Conservation (phyloP, 2,797 vertebrate species). For the Psittacula echo region DNA sequence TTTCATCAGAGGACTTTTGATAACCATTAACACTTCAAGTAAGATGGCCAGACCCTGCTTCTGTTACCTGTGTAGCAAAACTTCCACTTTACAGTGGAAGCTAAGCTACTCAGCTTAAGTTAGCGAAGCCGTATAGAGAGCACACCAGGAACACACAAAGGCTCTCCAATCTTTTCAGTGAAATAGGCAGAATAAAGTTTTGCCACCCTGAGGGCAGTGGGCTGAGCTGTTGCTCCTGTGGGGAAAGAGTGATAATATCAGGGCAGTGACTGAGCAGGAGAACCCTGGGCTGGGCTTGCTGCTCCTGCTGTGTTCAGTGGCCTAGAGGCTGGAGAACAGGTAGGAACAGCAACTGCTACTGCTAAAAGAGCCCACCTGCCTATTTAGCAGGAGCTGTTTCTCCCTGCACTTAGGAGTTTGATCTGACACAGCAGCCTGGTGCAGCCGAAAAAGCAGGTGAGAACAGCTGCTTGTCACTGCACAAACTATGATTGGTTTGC, state of each 20-base stretch:
- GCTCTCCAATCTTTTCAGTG: background rate
- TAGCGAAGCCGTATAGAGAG: rapidly evolving
- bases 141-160: rapidly evolving
- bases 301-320: background rate
- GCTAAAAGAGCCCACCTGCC: background rate
- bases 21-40: background rate
- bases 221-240: background rate
- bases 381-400: background rate
- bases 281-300: background rate
- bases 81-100: background rate
- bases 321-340: background rate
- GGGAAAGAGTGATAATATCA: background rate
- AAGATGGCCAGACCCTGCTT: background rate
- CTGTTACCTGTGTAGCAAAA: background rate
- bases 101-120: background rate
- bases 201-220: background rate
- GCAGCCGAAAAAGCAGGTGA: background rate
- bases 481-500: background rate
- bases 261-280: background rate
- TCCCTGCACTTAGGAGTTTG: background rate
- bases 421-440: background rate
- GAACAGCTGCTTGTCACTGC: background rate
- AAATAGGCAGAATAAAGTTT: background rate
- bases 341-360: background rate
- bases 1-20: background rate